A percentile compares a stretch with the other conserved stretches of the same genome.
Evolutionary conservation across 2,888 invertebrate species (phyloP).

Genomic region (Sipha maydis): DNA sequence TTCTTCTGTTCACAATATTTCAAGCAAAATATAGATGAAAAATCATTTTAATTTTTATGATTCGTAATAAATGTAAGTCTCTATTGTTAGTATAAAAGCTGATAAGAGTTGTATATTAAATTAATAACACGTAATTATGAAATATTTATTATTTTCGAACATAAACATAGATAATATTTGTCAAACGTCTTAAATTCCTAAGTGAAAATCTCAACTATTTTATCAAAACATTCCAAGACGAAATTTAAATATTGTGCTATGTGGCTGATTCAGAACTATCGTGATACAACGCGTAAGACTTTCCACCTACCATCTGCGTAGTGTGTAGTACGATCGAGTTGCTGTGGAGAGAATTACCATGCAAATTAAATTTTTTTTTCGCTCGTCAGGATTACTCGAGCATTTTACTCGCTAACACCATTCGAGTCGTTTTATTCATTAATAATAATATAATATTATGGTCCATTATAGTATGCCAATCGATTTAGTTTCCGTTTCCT

Average conservation of each 20-base stretch:
- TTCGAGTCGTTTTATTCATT: constrained; percentile 17
- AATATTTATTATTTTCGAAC: neutral
- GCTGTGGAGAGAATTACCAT: neutral
- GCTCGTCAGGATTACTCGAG: neutral
- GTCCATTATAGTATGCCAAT: constrained; percentile 27
- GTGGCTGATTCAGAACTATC: neutral
- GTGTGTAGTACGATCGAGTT: neutral
- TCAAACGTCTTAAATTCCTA: neutral
- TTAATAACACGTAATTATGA: neutral
- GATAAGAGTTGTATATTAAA: neutral
- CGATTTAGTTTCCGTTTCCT: constrained; percentile 34
- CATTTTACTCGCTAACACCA: neutral
- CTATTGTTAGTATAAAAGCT: neutral
- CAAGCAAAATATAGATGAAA: neutral
- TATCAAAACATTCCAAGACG: neutral
- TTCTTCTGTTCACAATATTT: neutral
- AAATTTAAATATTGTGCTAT: neutral
- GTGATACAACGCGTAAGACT: neutral
- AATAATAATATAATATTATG: neutral
- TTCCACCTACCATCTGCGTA: neutral
- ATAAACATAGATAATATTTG: neutral
- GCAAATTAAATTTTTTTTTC: neutral
- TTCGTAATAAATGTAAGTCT: neutral
- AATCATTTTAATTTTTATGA: neutral
- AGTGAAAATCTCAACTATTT: neutral